Percentiles rank a stretch among this genome's conserved stretches.
Evolutionary conservation across 2,888 invertebrate species (phyloP).

Genomic region (Opisthograptis luteolata): DNA sequence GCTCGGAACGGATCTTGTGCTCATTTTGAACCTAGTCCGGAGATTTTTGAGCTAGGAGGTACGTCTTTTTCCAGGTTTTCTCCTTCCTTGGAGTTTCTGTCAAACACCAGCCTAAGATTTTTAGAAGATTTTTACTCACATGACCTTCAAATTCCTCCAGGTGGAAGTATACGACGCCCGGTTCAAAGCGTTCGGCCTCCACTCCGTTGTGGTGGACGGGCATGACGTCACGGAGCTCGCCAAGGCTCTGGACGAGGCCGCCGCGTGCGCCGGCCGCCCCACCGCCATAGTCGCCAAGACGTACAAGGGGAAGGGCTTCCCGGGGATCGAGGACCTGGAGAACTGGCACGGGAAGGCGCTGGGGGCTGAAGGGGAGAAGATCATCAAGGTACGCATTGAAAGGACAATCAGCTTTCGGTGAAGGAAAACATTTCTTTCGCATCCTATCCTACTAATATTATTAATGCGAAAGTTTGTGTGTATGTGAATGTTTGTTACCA

Average conservation of each 20-base stretch:
- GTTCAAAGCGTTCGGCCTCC: slow-evolving; percentile 95
- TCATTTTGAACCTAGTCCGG: no score
- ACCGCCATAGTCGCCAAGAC: slow-evolving; percentile 98
- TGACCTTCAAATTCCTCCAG: slow-evolving; percentile 44
- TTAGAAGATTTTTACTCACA: no score
- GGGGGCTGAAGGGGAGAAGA: slow-evolving; percentile 90
- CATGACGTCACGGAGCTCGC: slow-evolving; percentile 96
- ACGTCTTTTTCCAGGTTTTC: no score
- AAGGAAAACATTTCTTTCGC: no score
- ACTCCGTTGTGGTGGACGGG: slow-evolving; percentile 97
- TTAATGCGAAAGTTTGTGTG: no score
- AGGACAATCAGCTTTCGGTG: no score
- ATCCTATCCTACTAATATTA: no score
- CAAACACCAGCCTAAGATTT: no score
- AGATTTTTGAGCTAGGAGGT: no score
- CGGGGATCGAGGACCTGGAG: slow-evolving; percentile 95
- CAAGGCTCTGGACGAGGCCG: slow-evolving; percentile 94
- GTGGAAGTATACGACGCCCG: slow-evolving; percentile 93
- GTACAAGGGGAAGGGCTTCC: slow-evolving; percentile 95
- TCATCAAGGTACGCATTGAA: slow-evolving; percentile 84
- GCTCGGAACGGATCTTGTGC: no score
- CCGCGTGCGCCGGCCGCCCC: slow-evolving; percentile 90
- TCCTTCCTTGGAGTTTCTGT: no score
- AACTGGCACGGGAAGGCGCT: slow-evolving; percentile 99
- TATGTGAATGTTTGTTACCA: no score